phyloP scores from a whole-genome alignment of 2,113 vertebrate species.

The Apteryx mantelli region DNA sequence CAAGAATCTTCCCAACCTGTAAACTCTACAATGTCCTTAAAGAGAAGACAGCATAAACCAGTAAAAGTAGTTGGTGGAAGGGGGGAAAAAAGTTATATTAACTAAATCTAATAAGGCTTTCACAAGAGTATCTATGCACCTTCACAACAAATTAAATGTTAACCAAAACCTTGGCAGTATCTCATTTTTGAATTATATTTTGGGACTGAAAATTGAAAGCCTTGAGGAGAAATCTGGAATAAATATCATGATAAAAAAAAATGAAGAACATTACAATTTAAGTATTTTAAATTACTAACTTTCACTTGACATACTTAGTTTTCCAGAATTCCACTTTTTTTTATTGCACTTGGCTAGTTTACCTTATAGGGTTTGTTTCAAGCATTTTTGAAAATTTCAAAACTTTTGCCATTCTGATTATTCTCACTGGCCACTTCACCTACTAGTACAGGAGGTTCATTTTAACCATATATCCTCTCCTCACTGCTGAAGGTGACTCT shows the following conservation, averaged over 20 bases:
- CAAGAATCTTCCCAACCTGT: not conserved
- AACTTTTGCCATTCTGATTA: not conserved
- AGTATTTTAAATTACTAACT: not conserved
- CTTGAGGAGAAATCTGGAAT: not conserved
- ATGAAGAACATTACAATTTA: too few relatives aligned
- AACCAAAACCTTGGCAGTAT: not conserved
- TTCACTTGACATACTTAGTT: not conserved
- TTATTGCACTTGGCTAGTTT: not conserved
- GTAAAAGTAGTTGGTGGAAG: not conserved
- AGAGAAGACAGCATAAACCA: accelerated
- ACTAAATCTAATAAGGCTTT: not conserved
- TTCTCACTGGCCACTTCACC: too few relatives aligned
- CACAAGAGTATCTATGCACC: not conserved
- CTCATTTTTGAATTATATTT: not conserved
- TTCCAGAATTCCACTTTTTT: not conserved
- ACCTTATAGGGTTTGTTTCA: not conserved
- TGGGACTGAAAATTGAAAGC: not conserved
- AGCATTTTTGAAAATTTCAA: not conserved
- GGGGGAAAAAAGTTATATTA: not conserved
- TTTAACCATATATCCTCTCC: not conserved
- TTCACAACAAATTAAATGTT: not conserved
- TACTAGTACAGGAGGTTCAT: not conserved
- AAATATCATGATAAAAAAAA: not conserved
- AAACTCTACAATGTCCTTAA: not conserved
- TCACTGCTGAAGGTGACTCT: not conserved